These are phyloP conservation scores for Euphydryas editha DNA, from an alignment of 2,888 invertebrate species.

Conservation along the genomic window DNA sequence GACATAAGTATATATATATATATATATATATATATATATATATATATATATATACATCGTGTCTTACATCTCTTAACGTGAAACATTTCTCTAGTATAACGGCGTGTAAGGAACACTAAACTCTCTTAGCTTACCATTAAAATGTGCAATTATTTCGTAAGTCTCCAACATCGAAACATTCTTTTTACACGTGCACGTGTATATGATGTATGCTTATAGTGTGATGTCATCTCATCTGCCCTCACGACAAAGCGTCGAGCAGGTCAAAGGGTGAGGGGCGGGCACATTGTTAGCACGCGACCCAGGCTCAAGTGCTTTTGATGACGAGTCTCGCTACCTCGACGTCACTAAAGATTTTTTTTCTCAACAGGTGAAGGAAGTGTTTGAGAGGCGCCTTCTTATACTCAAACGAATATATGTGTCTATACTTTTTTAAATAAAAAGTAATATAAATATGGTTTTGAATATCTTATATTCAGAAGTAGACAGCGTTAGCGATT, in stretches of 20 bases:
- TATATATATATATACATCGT: not conserved
- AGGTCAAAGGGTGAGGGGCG: constrained; percentile 76
- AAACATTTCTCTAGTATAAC: not conserved
- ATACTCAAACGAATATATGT: constrained; percentile 31
- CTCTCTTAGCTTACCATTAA: constrained; percentile 31
- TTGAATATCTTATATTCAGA: not conserved
- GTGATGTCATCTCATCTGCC: constrained; percentile 70
- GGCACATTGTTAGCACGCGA: constrained; percentile 79
- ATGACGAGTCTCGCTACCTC: constrained; percentile 56
- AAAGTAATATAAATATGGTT: not conserved
- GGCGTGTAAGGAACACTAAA: not conserved
- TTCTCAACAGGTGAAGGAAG: constrained; percentile 47
- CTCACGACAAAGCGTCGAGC: constrained; percentile 74
- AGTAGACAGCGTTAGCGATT: too few relatives aligned
- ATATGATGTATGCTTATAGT: constrained; percentile 50
- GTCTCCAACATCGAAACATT: constrained; percentile 23
- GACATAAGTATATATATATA: not conserved
- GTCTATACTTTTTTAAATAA: not conserved
- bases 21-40: not conserved
- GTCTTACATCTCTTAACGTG: not conserved
- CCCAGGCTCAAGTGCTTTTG: constrained; percentile 75
- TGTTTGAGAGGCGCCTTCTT: constrained; percentile 39
- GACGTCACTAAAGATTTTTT: constrained; percentile 41
- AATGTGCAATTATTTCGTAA: constrained; percentile 30
- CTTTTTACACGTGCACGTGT: constrained; percentile 27